phyloP scores from a whole-genome alignment of 2,888 invertebrate species.

The Hirtodrosophila cameraria region DNA sequence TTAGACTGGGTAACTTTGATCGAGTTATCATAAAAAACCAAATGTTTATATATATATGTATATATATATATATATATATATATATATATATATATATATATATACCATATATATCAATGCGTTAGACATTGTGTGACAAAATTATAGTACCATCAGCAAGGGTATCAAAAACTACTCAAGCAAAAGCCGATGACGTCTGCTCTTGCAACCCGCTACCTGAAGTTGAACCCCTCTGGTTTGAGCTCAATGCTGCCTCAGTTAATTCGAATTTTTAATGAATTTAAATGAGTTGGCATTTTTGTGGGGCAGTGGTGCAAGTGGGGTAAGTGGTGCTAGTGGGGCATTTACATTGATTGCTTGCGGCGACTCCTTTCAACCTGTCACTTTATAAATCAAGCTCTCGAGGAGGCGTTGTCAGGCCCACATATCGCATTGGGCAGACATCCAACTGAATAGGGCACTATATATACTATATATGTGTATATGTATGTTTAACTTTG shows the following conservation, averaged over 20 bases:
- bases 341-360: conserved; percentile 39
- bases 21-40: too few species aligned
- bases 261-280: conserved; percentile 45
- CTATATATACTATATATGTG: conserved; percentile 27
- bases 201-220: too few species aligned
- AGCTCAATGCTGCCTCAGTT: neutral
- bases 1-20: too few species aligned
- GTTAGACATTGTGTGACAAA: too few species aligned
- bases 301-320: conserved; percentile 15
- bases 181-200: too few species aligned
- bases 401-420: conserved; percentile 4
- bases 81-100: too few species aligned
- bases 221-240: too few species aligned
- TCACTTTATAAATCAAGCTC: conserved; percentile 43
- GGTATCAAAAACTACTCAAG: too few species aligned
- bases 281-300: conserved; percentile 39
- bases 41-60: too few species aligned
- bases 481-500: conserved; percentile 20
- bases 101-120: too few species aligned
- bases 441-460: conserved; percentile 67
- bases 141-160: too few species aligned
- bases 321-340: neutral
- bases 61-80: too few species aligned
- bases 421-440: conserved; percentile 47
- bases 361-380: conserved; percentile 26